These are phyloP conservation scores for Platerodrilus igneus DNA, from an alignment of 2,888 invertebrate genomes.

Conservation along the genomic window DNA sequence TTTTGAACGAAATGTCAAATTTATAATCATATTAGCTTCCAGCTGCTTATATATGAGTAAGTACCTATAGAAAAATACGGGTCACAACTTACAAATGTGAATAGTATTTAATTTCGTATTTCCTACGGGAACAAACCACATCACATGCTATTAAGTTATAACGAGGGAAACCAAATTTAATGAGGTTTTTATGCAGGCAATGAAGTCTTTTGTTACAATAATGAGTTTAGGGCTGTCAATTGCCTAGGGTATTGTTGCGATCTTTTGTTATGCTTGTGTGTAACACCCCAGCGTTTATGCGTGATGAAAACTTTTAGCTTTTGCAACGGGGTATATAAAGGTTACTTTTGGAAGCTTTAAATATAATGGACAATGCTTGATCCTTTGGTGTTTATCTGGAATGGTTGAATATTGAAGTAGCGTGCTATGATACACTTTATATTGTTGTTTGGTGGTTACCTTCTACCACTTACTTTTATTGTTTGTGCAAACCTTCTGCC, in stretches of 20 bases:
- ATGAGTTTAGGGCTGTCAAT: slow-evolving; percentile 49
- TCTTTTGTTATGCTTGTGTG: slow-evolving; percentile 34
- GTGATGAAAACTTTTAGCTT: slow-evolving; percentile 22
- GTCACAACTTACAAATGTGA: slow-evolving; percentile 23
- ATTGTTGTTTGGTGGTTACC: slow-evolving; percentile 11
- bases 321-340: slow-evolving; percentile 18
- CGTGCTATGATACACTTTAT: slow-evolving; percentile 13
- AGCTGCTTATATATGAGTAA: slow-evolving; percentile 8
- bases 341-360: slow-evolving; percentile 21
- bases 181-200: slow-evolving; percentile 50
- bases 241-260: slow-evolving; percentile 43
- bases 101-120: slow-evolving; percentile 27
- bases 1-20: no score
- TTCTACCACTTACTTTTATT: no score
- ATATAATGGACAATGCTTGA: slow-evolving; percentile 21
- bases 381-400: slow-evolving; percentile 26
- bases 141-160: slow-evolving; percentile 43
- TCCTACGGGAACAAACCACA: slow-evolving; percentile 29
- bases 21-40: no score
- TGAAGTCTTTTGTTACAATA: slow-evolving; percentile 49
- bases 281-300: slow-evolving; percentile 29
- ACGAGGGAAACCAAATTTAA: slow-evolving; percentile 44
- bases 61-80: slow-evolving; percentile 5
- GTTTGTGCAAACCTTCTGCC: no score
- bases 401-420: slow-evolving; percentile 22